Base-by-base conservation (phyloP, 2,797 vertebrate genomes). In the Rhynchotus rufescens region DNA sequence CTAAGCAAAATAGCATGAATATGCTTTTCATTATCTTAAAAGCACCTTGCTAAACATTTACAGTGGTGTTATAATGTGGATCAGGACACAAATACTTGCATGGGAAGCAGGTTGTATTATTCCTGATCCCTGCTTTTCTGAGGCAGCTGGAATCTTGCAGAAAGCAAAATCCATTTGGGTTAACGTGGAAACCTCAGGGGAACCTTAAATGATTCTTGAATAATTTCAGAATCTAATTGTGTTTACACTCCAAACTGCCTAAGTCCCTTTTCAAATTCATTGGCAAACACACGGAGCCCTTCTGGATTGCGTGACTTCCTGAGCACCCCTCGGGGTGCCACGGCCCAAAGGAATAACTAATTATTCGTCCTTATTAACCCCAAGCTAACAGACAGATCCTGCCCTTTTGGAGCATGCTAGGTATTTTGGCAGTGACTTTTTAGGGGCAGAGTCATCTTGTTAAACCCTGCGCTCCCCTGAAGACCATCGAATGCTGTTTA, bases 161-260 rank as follows among this genome's bases (percentile, higher is more conserved):
- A 90, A 90, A 94, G 59, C 74, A 95, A 96, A 97, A 96, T 95
- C 92, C 83, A 84, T 96, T 93, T 91, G 80, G 74, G 72, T 96
- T 95, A 95, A 90, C 82, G 76, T 40, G 87, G 67, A 86, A 96
- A 90, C 76, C 95, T 96, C 93, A 68, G 40, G 88, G 74, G 96
- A 94, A 72, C 87, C 91, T 96, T 87, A 93, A 96, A 96, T 79
- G 4, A 96, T 95, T 96, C 96, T 91, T 96, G 96, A 97, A 97
- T 97, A 96, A 97, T 97, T 97, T 97, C 95, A 32, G 96, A 95
- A 92, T 90, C 91, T 96, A 93, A 95, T 97, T 93, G 83, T 96
- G 82, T 97, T 97, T 97, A 92, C 72, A 82, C 88, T 96, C 94
- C 86, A 87, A 92, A 94, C 83, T 91, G 86, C 93, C 96, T 96